Base-by-base conservation (phyloP, 2,797 vertebrate species). In the Premnoplex brunnescens region DNA sequence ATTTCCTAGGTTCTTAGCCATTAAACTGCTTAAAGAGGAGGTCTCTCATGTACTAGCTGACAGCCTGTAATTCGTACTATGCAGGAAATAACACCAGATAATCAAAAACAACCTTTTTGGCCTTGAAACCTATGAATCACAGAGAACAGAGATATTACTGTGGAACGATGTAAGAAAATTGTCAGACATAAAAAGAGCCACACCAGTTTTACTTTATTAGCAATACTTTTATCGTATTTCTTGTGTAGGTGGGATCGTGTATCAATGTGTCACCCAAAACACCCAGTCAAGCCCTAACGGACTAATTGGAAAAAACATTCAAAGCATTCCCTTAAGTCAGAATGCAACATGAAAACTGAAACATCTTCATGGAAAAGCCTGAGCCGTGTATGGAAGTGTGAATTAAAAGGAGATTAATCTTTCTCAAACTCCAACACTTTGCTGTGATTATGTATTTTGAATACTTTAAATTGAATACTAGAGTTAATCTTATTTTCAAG, bases 21-120 rank as follows among this genome's bases (percentile, higher is more conserved):
- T 90, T 96, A 91, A 96, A 92, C n/a, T 91, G 55, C 79, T 73
- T 95, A 74, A 62, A 89, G 66, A 85, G 34, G 32, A 87, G 72
- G 48, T 93, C 51, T 95, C 74, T 88, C 20, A 81, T 89, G 43
- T 91, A 51, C 46, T 80, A 48, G n/a, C 67, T 80, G 91, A 55
- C 71, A 95, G 72, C n/a, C 67, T 72, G 75, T 55, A 74, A 87
- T 89, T 91, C 91, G 20, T 89, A 60, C 85, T 93, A 85, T 64
- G 48, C 82, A 54, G 88, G 43, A 91, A 95, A 84, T 91, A 66
- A 90, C 85, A 66, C 71, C 52, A 71, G 54, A 75, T 89, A 77
- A 92, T 91, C 13, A 90, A 90, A 96, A 88, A 6, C 62, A 88
- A 72, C 74, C 32, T 60, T 88, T 81, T 44, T 89, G 49, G 52